Conservation (phyloP, 1,140 invertebrate genomes). For the Trichomalopsis sarcophagae region DNA sequence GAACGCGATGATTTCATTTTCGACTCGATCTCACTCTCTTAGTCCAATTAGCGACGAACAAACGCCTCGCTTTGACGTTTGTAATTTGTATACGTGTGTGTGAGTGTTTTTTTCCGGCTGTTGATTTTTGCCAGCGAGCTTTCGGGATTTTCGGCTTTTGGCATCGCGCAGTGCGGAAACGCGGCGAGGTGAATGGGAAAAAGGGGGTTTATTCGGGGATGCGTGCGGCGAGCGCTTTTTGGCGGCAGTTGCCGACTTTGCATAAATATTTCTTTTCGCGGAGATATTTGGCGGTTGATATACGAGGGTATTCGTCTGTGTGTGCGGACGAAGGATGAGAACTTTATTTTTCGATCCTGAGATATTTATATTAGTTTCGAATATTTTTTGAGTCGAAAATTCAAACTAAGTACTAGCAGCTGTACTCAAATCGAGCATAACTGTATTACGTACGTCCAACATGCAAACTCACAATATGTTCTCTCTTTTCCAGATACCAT, state of each 20-base stretch:
- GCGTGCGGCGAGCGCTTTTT: neutral
- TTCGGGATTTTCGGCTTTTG: neutral
- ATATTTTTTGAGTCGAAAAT: neutral
- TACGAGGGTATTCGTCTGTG: too few species aligned
- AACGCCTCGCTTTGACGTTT: slow-evolving; percentile 25
- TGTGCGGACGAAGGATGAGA: too few species aligned
- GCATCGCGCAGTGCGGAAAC: too few species aligned
- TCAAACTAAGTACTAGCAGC: neutral
- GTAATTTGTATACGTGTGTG: neutral
- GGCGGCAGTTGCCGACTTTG: neutral
- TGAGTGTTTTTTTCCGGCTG: neutral
- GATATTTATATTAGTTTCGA: too few species aligned
- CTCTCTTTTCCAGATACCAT: neutral
- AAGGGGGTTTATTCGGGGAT: neutral
- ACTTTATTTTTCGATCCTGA: neutral
- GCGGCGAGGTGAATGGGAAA: neutral
- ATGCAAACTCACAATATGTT: slow-evolving; percentile 8
- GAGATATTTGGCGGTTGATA: too few species aligned
- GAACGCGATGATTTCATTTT: slow-evolving; percentile 61
- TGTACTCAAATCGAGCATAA: neutral
- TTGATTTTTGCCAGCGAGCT: neutral
- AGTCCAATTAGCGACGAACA: slow-evolving; percentile 50
- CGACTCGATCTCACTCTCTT: slow-evolving; percentile 54
- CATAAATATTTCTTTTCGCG: neutral
- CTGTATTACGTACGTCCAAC: neutral